Evolutionary conservation across 2,888 invertebrate genomes (phyloP).

Genomic region (Trichopoda pennipes): DNA sequence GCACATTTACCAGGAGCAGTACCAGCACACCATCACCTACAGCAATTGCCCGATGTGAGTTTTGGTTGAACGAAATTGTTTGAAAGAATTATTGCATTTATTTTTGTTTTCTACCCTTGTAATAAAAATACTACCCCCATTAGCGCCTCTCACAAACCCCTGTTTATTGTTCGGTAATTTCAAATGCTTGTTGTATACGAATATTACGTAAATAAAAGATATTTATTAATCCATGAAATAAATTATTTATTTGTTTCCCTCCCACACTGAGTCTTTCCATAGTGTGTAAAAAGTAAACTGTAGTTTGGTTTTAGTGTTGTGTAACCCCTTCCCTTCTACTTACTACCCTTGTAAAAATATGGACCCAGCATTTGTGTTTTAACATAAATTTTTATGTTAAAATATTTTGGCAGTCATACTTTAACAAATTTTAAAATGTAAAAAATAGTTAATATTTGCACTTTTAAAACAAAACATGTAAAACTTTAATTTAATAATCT

Average conservation of each 20-base stretch:
- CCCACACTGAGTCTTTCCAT: conserved; percentile 21
- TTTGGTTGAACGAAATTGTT: conserved; percentile 74
- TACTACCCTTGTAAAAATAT: conserved; percentile 26
- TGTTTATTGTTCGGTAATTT: conserved; percentile 48
- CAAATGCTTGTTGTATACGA: conserved; percentile 51
- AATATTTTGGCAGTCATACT: conserved; percentile 7
- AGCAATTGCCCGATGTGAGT: conserved; percentile 82
- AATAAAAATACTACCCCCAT: conserved; percentile 38
- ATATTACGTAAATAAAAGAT: conserved; percentile 22
- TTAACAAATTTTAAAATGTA: not conserved
- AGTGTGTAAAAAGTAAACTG: conserved; percentile 53
- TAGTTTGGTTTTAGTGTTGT: conserved; percentile 67
- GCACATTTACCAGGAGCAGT: conserved; percentile 81
- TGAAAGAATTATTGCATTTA: conserved; percentile 65
- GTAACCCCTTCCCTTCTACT: conserved; percentile 32
- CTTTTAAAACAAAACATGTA: no score
- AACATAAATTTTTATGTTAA: conserved; percentile 1
- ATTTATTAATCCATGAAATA: conserved; percentile 44
- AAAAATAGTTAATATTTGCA: no score
- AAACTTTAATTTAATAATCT: no score
- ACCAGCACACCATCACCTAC: conserved; percentile 81
- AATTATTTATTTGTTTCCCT: conserved; percentile 29
- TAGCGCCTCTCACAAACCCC: conserved; percentile 34
- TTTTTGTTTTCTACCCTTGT: conserved; percentile 56
- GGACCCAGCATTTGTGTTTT: conserved; percentile 7